phyloP scores from a whole-genome alignment of 2,797 vertebrate genomes.

The Lepus oiostolus region DNA sequence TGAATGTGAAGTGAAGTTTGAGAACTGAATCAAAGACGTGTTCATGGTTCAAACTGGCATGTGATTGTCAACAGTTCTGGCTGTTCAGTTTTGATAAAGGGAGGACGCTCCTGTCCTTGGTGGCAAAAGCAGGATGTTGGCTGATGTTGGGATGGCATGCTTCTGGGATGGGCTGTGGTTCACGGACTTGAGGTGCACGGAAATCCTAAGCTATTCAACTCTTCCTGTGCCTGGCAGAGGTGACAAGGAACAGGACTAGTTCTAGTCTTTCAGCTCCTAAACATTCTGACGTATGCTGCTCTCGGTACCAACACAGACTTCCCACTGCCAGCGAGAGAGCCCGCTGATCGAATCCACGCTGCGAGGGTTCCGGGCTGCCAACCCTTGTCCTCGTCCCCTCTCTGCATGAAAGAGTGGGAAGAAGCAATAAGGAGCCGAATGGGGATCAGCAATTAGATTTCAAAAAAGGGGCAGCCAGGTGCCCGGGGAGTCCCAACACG shows the following conservation, averaged over 20 bases:
- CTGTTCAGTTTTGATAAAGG: not conserved
- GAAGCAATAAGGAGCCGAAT: not conserved
- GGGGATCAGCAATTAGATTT: not conserved
- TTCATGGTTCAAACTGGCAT: not conserved
- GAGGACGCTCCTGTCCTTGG: not conserved
- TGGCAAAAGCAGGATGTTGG: not conserved
- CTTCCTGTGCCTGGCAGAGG: not conserved
- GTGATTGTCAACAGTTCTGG: not conserved
- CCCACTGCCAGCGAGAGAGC: too few relatives aligned
- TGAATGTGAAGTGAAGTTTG: not conserved
- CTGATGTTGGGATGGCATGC: not conserved
- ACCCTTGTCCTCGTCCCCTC: fast-evolving
- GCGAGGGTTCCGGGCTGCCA: not conserved
- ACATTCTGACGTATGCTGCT: too few relatives aligned
- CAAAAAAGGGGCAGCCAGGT: not conserved
- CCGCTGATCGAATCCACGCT: fast-evolving
- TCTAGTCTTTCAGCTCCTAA: not conserved
- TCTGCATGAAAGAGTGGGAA: not conserved
- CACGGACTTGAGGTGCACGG: not conserved
- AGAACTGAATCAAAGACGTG: not conserved
- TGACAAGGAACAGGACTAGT: fast-evolving
- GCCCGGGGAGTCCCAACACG: not conserved
- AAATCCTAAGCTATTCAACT: not conserved
- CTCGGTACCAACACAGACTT: too few relatives aligned
- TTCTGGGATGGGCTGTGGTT: not conserved